Base-by-base conservation (phyloP, 2,113 vertebrate genomes). In the Petromus typicus region DNA sequence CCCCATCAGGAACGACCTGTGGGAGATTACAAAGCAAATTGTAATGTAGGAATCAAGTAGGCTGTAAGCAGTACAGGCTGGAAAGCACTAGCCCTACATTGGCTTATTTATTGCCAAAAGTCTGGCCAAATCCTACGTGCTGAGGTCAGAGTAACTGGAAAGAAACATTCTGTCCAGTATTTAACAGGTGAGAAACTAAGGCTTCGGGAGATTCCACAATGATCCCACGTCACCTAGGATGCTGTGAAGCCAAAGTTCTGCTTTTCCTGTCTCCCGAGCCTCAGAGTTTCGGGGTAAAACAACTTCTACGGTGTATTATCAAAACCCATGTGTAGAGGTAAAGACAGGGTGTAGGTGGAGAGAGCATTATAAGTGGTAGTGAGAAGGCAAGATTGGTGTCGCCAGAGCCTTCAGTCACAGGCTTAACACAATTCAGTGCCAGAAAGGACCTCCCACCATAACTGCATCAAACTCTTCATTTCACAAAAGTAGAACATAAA, bases 181-280 rank as follows among this genome's bases (percentile, higher is more conserved):
- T 92, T 93, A 30, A 40, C 37, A 92, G 57, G 40, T 17, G 6
- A 92, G 92, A 93, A 91, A 45, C 54, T 14, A 76, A 93, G 76
- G 75, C 64, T 83, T 14, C 1, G 6, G 17, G 61, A 79, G 9
- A 48, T 51, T 64, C n/a, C 0, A 0, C 32, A 75, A 54, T 37
- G 54, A 54, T 51, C 20, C 13, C 34, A 5, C 7, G 5, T 76
- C 34, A 11, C 64, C 17, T 40, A 14, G 20, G 14, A 11, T 34
- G n/a, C 37, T 67, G 90, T 81, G 66, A 92, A 54, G 56, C 86
- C 76, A 40, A 75, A 78, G 43, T 16, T 92, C n/a, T 90, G 27
- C 22, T n/a, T 79, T 87, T 20, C 20, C 57, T 56, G 30, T 40
- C 67, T 84, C 37, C 54, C 34, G 23, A 54, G 45, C 32, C 61